Conservation (phyloP, 2,888 invertebrate species). For the Bugulina stolonifera region DNA sequence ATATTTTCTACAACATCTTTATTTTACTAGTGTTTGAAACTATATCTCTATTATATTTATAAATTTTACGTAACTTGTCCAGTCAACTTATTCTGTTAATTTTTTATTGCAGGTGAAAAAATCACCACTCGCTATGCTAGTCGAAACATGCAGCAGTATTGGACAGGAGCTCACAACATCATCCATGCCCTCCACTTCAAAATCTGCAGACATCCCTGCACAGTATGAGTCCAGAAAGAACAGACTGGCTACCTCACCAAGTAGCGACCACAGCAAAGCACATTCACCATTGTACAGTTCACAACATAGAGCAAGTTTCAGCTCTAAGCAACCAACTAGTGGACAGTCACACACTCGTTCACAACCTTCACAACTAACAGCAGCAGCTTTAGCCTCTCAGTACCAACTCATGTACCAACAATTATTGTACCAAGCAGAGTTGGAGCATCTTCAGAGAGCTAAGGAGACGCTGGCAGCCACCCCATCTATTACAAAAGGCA, state of each 20-base stretch:
- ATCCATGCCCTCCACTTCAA: not conserved
- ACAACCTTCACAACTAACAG: not conserved
- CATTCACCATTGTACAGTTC: not conserved
- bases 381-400: not conserved
- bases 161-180: slow-evolving; percentile 11
- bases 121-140: slow-evolving; percentile 17
- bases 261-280: not conserved
- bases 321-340: not conserved
- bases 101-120: slow-evolving; percentile 17
- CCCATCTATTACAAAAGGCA: not conserved
- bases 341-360: not conserved
- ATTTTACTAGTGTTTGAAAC: too few relatives aligned
- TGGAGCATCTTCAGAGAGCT: slow-evolving; percentile 6
- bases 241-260: not conserved
- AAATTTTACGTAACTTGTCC: too few relatives aligned
- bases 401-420: slow-evolving; percentile 22
- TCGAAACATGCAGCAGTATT: slow-evolving; percentile 15
- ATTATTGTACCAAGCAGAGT: slow-evolving; percentile 4
- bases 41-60: too few relatives aligned
- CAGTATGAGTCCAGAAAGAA: not conserved
- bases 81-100: too few relatives aligned
- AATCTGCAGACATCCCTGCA: not conserved
- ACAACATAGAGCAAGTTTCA: not conserved
- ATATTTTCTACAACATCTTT: too few relatives aligned
- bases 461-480: not conserved